phyloP scores from a whole-genome alignment of 2,797 vertebrate genomes.

The Paedocypris micromegethes region DNA sequence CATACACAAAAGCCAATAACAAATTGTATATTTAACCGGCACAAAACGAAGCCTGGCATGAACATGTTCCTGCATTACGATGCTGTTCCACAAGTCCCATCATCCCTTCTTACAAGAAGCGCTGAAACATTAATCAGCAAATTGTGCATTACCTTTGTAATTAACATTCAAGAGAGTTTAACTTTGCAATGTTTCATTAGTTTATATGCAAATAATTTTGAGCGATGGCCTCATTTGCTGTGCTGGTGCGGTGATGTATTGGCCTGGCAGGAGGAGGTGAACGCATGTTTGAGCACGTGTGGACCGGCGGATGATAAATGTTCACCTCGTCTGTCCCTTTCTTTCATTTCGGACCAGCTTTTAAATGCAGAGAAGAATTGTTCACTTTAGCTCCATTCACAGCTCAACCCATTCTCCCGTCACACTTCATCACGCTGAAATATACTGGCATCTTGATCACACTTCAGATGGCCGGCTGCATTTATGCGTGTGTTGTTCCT shows the following conservation, averaged over 20 bases:
- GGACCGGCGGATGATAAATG: constrained; percentile 55
- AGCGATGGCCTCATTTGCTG: constrained; percentile 96
- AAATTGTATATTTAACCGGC: neutral
- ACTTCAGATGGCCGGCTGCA: constrained; percentile 11
- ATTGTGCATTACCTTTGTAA: constrained; percentile 96
- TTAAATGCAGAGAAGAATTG: constrained; percentile 50
- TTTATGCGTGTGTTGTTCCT: constrained; percentile 23
- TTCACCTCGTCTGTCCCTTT: constrained; percentile 51
- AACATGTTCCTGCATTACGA: constrained; percentile 4
- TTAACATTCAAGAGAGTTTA: constrained; percentile 93
- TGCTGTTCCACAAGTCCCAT: constrained; percentile 9
- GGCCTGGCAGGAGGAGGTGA: constrained; percentile 60
- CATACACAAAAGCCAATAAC: neutral
- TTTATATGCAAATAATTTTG: constrained; percentile 97
- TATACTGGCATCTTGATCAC: constrained; percentile 39
- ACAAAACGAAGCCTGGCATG: neutral
- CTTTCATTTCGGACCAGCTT: constrained; percentile 55
- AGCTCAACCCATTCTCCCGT: constrained; percentile 45
- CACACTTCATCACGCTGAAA: constrained; percentile 38
- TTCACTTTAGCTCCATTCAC: constrained; percentile 58
- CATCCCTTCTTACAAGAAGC: constrained; percentile 59
- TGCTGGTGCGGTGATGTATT: constrained; percentile 82
- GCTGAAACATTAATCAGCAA: constrained; percentile 98
- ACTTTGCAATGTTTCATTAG: constrained; percentile 92
- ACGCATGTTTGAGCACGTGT: constrained; percentile 45